phyloP scores from a whole-genome alignment of 2,113 vertebrate species.

The Trogon surrucura region DNA sequence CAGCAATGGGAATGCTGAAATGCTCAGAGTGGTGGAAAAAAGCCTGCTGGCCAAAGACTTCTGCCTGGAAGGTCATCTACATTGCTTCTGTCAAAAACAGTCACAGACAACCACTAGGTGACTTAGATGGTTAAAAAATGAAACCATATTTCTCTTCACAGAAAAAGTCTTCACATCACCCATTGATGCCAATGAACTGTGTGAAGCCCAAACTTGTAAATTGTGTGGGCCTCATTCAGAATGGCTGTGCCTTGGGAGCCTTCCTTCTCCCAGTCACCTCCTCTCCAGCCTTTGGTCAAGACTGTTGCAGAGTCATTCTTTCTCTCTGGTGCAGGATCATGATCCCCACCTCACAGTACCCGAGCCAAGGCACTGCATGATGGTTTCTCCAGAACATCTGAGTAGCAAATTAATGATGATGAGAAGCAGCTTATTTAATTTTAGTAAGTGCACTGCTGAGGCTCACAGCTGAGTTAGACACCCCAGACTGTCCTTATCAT shows the following conservation, averaged over 20 bases:
- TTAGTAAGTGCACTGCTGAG: background rate
- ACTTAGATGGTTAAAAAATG: background rate
- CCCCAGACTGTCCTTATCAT: background rate
- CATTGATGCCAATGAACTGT: background rate
- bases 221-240: background rate
- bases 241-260: background rate
- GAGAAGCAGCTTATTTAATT: background rate
- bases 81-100: background rate
- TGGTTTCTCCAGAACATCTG: background rate
- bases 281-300: background rate
- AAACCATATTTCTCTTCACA: background rate
- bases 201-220: background rate
- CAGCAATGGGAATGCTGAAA: background rate
- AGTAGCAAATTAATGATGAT: background rate
- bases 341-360: background rate
- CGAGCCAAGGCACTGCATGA: background rate
- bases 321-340: background rate
- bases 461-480: background rate
- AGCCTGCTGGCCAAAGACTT: background rate
- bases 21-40: background rate
- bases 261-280: background rate
- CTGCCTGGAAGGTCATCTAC: background rate
- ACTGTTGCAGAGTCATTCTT: background rate
- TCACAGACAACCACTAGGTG: accelerated
- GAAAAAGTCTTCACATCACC: background rate